A percentile compares a stretch with the other conserved stretches of the same genome.
These are phyloP conservation scores for Parelbella ahira DNA, from an alignment of 2,888 invertebrate species.

Conservation along the genomic window DNA sequence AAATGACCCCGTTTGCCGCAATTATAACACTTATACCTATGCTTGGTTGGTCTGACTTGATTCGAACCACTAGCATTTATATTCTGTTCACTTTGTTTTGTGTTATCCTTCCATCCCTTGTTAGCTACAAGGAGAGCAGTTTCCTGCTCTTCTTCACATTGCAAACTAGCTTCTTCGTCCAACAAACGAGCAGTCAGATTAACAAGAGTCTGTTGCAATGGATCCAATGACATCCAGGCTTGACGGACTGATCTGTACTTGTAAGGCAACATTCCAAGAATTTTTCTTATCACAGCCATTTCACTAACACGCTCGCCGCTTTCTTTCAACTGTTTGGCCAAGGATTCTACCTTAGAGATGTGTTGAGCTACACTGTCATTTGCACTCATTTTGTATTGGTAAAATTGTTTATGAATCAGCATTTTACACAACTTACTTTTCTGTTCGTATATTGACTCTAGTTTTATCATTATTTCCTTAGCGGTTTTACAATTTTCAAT, in stretches of 20 bases:
- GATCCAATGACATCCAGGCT: conserved; percentile 35
- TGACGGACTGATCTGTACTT: conserved; percentile 34
- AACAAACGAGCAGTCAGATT: conserved; percentile 33
- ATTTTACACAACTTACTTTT: conserved; percentile 28
- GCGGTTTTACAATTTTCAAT: conserved; percentile 29
- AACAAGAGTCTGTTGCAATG: conserved; percentile 25
- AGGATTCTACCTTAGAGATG: conserved; percentile 31
- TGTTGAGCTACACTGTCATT: conserved; percentile 34
- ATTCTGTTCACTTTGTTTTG: conserved; percentile 12
- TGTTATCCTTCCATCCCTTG: neutral
- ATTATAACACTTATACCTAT: conserved; percentile 36
- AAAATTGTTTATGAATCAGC: conserved; percentile 28
- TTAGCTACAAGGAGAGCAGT: conserved; percentile 30
- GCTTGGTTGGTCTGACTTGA: no score
- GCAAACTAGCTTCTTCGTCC: conserved; percentile 30
- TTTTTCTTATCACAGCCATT: conserved; percentile 36
- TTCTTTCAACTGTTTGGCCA: conserved; percentile 34
- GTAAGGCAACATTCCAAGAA: conserved; percentile 33
- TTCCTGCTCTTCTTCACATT: conserved; percentile 28
- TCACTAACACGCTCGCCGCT: conserved; percentile 36
- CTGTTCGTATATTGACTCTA: conserved; percentile 31
- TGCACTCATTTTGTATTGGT: conserved; percentile 32
- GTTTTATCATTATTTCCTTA: conserved; percentile 29
- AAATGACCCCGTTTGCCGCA: conserved; percentile 35
- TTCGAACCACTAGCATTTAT: conserved; percentile 17